Evolutionary conservation across 64 coral and sea anemone species (phyloP).

Genomic region (Catalaphyllia jardinei): DNA sequence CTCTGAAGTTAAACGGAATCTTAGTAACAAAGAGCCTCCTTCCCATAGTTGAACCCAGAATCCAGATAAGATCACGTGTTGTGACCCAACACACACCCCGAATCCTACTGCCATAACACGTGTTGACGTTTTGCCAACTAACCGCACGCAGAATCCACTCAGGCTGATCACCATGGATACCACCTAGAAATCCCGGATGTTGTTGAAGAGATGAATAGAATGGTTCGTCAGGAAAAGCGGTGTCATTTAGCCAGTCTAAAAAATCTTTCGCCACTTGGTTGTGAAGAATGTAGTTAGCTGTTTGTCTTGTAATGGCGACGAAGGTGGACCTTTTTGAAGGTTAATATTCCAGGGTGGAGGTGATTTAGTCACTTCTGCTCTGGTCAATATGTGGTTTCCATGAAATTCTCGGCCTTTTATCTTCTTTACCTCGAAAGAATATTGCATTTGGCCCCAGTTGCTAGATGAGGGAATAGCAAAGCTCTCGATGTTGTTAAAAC

Average conservation of each 20-base stretch:
- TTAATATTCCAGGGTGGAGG: constrained; percentile 5
- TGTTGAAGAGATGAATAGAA: constrained; percentile 33
- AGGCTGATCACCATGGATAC: constrained; percentile 1
- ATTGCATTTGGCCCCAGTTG: neutral
- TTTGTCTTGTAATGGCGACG: constrained; percentile 7
- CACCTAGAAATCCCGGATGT: constrained; percentile 32
- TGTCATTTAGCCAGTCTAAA: constrained; percentile 25
- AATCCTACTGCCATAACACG: constrained; percentile 1
- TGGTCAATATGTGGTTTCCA: neutral
- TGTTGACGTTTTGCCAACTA: neutral
- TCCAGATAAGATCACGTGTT: neutral
- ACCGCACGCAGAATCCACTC: constrained; percentile 22
- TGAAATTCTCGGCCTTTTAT: neutral
- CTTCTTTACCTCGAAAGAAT: neutral
- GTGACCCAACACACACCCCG: constrained; percentile 15
- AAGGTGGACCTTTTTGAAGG: constrained; percentile 14
- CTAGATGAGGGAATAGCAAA: neutral
- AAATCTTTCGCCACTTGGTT: constrained; percentile 17
- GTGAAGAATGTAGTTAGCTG: constrained; percentile 7
- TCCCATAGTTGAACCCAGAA: neutral
- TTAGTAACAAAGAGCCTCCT: neutral
- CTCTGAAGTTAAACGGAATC: constrained; percentile 16
- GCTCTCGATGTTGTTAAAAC: constrained; percentile 9
- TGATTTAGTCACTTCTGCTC: neutral
- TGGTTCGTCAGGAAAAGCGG: neutral